Evolutionary conservation across 2,888 invertebrate genomes (phyloP).

Genomic region (Lissonota sp.): DNA sequence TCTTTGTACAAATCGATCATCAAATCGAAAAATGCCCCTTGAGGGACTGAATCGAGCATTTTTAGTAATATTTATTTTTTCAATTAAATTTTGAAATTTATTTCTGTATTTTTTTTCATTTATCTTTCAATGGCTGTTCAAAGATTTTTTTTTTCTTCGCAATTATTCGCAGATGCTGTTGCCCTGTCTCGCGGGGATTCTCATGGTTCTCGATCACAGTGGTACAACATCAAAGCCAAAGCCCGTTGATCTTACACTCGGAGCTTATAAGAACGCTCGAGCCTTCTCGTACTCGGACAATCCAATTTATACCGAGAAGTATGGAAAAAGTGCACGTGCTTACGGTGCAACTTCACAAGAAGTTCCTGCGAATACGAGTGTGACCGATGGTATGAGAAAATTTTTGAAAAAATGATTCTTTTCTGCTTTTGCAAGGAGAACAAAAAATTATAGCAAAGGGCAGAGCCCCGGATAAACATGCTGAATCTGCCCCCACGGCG

Average conservation of each 20-base stretch:
- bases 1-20: too few species aligned
- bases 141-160: slow-evolving; percentile 46
- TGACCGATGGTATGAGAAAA: slow-evolving; percentile 69
- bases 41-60: not conserved
- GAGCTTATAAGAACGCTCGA: slow-evolving; percentile 74
- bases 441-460: too few species aligned
- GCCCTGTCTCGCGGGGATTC: slow-evolving; percentile 76
- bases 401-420: not conserved
- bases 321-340: slow-evolving; percentile 67
- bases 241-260: slow-evolving; percentile 79
- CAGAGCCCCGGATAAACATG: too few species aligned
- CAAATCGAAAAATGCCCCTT: too few species aligned
- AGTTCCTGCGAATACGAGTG: slow-evolving; percentile 55
- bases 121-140: not conserved
- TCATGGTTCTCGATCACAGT: slow-evolving; percentile 78
- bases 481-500: too few species aligned
- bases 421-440: not conserved
- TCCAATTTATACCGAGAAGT: slow-evolving; percentile 65
- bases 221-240: slow-evolving; percentile 65
- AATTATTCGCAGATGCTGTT: slow-evolving; percentile 77
- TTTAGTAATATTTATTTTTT: slow-evolving; percentile 23
- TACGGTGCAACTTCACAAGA: slow-evolving; percentile 67
- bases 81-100: not conserved
- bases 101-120: not conserved
- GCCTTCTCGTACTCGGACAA: slow-evolving; percentile 75